Conservation (phyloP, 2,113 vertebrate species). For the Delphinapterus leucas region DNA sequence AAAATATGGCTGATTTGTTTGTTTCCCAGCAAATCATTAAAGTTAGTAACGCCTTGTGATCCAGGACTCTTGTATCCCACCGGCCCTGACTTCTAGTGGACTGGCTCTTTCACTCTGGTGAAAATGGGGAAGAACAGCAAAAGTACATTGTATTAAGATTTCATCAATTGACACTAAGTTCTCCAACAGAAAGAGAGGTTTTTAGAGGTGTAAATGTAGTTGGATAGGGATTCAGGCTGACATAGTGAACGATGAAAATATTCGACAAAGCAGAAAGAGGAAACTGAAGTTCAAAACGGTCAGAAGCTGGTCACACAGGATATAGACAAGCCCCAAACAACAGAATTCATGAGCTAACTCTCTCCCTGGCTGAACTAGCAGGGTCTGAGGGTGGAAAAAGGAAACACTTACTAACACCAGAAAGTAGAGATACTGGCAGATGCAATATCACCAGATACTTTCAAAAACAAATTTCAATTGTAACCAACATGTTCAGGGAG, state of each 20-base stretch:
- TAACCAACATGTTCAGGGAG: neutral
- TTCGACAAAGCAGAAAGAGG: neutral
- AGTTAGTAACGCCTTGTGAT: conserved; percentile 73
- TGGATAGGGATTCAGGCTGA: neutral
- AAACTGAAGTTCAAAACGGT: neutral
- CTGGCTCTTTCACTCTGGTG: conserved; percentile 68
- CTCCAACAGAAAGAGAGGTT: neutral
- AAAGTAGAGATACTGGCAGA: neutral
- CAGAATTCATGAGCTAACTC: neutral
- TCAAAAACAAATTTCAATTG: neutral
- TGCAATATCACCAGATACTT: neutral
- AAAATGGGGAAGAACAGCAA: conserved; percentile 42
- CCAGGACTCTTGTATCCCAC: conserved; percentile 78
- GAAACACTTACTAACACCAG: neutral
- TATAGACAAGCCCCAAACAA: neutral
- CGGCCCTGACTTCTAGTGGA: conserved; percentile 71
- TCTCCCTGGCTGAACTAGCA: neutral
- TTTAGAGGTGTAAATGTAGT: neutral
- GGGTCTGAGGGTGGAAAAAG: neutral
- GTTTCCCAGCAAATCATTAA: conserved; percentile 75
- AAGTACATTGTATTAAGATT: conserved; percentile 5
- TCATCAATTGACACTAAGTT: neutral
- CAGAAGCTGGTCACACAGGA: neutral
- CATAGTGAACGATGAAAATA: neutral
- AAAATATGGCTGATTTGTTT: conserved; percentile 81